Base-by-base conservation (phyloP, 2,797 vertebrate species). In the Scyliorhinus canicula region DNA sequence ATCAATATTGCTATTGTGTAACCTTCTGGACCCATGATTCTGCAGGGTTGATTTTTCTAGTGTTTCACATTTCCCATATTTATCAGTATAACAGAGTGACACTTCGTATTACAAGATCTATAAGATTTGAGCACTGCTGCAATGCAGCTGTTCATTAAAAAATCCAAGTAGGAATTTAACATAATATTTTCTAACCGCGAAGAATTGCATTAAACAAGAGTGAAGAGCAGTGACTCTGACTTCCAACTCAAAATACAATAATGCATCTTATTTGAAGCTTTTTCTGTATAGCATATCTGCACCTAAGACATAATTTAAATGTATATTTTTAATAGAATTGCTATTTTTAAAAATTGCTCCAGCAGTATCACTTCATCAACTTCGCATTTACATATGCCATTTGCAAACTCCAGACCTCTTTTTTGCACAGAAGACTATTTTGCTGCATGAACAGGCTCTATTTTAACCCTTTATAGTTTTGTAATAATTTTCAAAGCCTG, bases 311-410 rank as follows among this genome's bases (percentile, higher is more conserved):
- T 4, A 31, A 7, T 93, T 35, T 71, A 74, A 94, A 52, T 94
- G 50, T n/a, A 31, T 93, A 71, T 50, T 93, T 65, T 94, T 74
- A 94, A 94, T 74, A 14, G 67, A 94, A 55, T 52, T 74, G 67
- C 26, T 71, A 60, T 71, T 93, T 93, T 69, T 1, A 16, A 67
- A 50, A 93, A 52, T 71, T 90, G n/a, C 28, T 52, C 16, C 47
- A 31, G 12, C 16, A 7, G 93, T 74, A 55, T 74, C 35, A 12
- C 69, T 74, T 91, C 57, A 65, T 91, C 60, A 44, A 65, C 44
- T 40, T n/a, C n/a, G 28, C 85, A 91, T 91, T 91, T 65, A 65
- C 88, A 65, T 65, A 12, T 44, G n/a, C 40, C 21, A 8, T 63
- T 91, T 65, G 52, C 85, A 88, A 57, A 57, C 55, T 88, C 35